Conservation (phyloP, 2,888 invertebrate species). For the Lepas anatifera region DNA sequence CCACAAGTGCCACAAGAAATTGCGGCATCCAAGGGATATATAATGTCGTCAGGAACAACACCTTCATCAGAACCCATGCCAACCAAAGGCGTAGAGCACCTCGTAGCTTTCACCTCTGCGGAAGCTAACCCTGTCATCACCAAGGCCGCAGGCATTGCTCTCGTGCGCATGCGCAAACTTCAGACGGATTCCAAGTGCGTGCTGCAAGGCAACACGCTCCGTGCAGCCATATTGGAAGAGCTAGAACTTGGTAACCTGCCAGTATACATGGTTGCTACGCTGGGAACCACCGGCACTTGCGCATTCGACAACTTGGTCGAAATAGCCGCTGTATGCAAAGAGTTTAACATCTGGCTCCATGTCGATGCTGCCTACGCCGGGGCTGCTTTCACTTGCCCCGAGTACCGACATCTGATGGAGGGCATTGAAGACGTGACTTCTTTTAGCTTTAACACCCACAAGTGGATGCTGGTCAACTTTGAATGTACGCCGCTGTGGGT, state of each 20-base stretch:
- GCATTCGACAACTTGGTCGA: constrained; percentile 83
- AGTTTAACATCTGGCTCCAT: constrained; percentile 74
- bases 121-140: constrained; percentile 84
- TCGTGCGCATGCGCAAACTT: constrained; percentile 60
- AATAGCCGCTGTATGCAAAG: constrained; percentile 66
- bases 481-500: constrained; percentile 96
- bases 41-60: too few relatives aligned
- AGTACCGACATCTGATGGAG: constrained; percentile 56
- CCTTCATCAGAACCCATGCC: too few relatives aligned
- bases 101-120: constrained; percentile 71
- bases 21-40: too few relatives aligned
- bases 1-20: too few relatives aligned
- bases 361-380: constrained; percentile 96
- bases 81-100: too few relatives aligned
- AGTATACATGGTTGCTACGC: constrained; percentile 71
- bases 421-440: constrained; percentile 74
- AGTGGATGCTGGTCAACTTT: constrained; percentile 88
- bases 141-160: constrained; percentile 66
- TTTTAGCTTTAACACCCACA: constrained; percentile 87
- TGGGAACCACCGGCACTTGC: constrained; percentile 93
- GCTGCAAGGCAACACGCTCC: constrained; percentile 53
- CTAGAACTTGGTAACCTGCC: constrained; percentile 68
- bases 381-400: constrained; percentile 79
- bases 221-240: constrained; percentile 61
- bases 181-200: constrained; percentile 52